phyloP scores from a whole-genome alignment of 1,140 invertebrate genomes.

The Gyrodactylus bullatarudis region DNA sequence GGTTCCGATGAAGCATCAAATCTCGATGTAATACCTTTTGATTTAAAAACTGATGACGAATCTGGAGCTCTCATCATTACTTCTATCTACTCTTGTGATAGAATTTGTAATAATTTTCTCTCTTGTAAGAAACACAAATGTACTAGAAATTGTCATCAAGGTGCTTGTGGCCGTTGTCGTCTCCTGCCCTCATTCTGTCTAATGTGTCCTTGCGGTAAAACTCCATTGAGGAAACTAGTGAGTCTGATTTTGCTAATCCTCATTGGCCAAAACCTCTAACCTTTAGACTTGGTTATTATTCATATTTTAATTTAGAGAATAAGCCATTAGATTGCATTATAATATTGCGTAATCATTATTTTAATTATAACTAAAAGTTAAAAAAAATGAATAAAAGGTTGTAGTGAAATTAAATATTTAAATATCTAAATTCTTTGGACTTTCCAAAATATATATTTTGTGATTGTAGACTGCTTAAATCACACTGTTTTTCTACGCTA shows the following conservation, averaged over 20 bases:
- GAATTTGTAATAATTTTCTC: not conserved
- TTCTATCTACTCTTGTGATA: not conserved
- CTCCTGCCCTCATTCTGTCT: not conserved
- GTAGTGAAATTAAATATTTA: too few species aligned
- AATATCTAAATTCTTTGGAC: too few species aligned
- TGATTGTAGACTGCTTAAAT: too few species aligned
- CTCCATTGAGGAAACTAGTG: not conserved
- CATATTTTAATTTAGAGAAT: too few species aligned
- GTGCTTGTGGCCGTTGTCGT: not conserved
- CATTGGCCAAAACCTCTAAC: too few species aligned
- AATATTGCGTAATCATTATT: too few species aligned
- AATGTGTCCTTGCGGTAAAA: not conserved
- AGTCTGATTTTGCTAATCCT: not conserved
- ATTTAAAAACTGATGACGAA: not conserved
- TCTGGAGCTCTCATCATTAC: not conserved
- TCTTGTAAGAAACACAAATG: not conserved
- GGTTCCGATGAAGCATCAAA: not conserved
- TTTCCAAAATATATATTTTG: too few species aligned
- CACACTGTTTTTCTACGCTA: too few species aligned
- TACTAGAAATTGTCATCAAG: not conserved
- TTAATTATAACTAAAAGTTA: too few species aligned
- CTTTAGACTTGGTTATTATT: too few species aligned
- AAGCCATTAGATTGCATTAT: too few species aligned
- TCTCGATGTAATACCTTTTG: not conserved
- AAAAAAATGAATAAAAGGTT: too few species aligned